phyloP scores from a whole-genome alignment of 2,113 vertebrate genomes.

The Menura novaehollandiae region DNA sequence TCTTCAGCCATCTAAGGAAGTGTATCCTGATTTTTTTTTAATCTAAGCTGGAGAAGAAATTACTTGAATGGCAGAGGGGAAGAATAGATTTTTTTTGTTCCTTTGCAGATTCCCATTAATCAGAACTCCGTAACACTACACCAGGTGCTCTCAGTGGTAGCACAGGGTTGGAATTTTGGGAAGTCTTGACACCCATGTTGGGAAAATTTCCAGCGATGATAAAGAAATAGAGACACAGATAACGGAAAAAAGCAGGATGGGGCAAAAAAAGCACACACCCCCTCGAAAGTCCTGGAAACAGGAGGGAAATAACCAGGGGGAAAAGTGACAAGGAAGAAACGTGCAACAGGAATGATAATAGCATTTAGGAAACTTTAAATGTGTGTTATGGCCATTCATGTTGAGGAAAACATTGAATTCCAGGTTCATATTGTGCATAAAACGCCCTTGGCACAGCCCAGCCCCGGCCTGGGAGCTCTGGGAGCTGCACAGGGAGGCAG shows the following conservation, averaged over 20 bases:
- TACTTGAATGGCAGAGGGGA: neutral
- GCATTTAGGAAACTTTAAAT: neutral
- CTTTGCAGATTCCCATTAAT: neutral
- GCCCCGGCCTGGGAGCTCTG: neutral
- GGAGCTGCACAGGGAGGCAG: neutral
- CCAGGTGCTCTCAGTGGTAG: neutral
- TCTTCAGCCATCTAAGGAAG: neutral
- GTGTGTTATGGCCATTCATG: neutral
- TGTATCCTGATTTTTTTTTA: neutral
- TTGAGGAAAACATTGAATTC: neutral
- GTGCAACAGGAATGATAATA: neutral
- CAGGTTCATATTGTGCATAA: no score
- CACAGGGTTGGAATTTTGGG: neutral
- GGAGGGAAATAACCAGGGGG: neutral
- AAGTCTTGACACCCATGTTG: neutral
- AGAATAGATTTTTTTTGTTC: neutral
- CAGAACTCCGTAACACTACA: neutral
- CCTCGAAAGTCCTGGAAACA: neutral
- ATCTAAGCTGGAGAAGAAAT: neutral
- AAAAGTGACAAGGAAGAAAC: accelerated
- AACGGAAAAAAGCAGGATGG: neutral
- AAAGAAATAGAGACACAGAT: neutral
- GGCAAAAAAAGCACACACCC: neutral
- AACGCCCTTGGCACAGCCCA: neutral
- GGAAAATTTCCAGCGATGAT: neutral